Base-by-base conservation (phyloP, 2,888 invertebrate genomes). In the Salpingus planirostris region DNA sequence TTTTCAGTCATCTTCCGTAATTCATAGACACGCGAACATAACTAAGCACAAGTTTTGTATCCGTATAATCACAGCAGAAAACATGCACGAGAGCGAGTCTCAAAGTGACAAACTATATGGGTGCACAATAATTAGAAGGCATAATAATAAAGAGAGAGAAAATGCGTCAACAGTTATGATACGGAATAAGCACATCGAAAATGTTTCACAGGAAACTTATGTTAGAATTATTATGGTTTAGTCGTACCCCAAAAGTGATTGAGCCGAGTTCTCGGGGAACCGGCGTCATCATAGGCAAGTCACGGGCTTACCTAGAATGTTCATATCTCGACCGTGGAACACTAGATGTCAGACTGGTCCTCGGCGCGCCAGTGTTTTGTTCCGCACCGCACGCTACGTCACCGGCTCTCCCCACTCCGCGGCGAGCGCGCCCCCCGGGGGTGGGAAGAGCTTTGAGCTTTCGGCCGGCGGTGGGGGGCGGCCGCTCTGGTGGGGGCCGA, bases 331-430 rank as follows among this genome's bases (percentile, higher is more conserved):
- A 60, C 62, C 52, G 58, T 51, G 52, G 56, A 59, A 63, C 64
- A 63, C 62, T 60, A 64, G 63, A 64, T 64, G 63, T 62, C 62
- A 55, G 60, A 62, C 62, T 62, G 61, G 53, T 58, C 47, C 49
- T 51, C 47, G 48, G 48, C 50, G 46, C 56, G 59, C 50, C 51
- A 52, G 57, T 60, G 58, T 62, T 63, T 62, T 62, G 62, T 63
- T 64, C 64, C 63, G 64, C 62, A 64, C 61, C 57, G 60, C 59
- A 55, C 57, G 59, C 54, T 59, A 64, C 65, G 65, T 65, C 62
- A 65, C 57, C n/a, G n/a, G n/a, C n/a, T 38, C 38, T 33, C 44
- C 51, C 54, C 52, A 33, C 46, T 37, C 38, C 42, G 11, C 6
- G 8, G 18, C 18, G 5, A 18, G 18, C 18, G 5, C 5, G 18